phyloP scores from a whole-genome alignment of 2,888 invertebrate genomes.

The Ypsolopha scabrella region DNA sequence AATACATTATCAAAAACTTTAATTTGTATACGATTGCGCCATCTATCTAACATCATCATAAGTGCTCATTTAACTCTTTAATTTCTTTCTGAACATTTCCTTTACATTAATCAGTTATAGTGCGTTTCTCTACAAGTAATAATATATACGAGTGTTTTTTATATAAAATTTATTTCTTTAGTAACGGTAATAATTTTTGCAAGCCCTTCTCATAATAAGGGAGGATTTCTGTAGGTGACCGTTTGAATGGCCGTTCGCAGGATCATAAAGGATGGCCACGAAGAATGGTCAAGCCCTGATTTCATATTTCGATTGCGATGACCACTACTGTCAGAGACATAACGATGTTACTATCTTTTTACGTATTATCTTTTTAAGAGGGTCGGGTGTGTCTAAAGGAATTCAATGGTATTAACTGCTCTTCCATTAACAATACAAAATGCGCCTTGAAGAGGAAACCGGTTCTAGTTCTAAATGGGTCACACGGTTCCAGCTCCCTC shows the following conservation, averaged over 20 bases:
- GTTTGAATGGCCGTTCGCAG: constrained; percentile 39
- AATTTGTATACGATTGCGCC: constrained; percentile 62
- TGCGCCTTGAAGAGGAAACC: constrained; percentile 63
- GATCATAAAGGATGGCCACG: constrained; percentile 47
- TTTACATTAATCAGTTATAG: neutral
- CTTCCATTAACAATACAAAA: constrained; percentile 56
- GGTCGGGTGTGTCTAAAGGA: constrained; percentile 55
- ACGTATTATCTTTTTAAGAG: constrained; percentile 57
- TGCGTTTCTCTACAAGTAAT: neutral
- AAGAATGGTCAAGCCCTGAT: constrained; percentile 55
- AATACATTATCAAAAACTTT: constrained; percentile 61
- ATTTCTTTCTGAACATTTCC: neutral
- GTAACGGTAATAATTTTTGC: constrained; percentile 26
- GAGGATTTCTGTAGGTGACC: constrained; percentile 30
- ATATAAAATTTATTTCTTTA: constrained; percentile 20
- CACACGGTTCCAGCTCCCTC: constrained; percentile 62
- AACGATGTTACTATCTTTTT: constrained; percentile 56
- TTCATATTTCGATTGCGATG: constrained; percentile 49
- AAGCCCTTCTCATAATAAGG: neutral
- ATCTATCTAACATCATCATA: constrained; percentile 42
- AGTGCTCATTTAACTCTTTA: constrained; percentile 25
- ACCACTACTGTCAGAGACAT: constrained; percentile 42
- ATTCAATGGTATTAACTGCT: constrained; percentile 62
- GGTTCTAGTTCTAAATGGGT: constrained; percentile 66
- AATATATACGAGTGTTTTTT: constrained; percentile 10